Percentiles rank a stretch among this genome's conserved stretches.
Conservation (phyloP, 2,888 invertebrate species). For the Pediacus dermestoides region DNA sequence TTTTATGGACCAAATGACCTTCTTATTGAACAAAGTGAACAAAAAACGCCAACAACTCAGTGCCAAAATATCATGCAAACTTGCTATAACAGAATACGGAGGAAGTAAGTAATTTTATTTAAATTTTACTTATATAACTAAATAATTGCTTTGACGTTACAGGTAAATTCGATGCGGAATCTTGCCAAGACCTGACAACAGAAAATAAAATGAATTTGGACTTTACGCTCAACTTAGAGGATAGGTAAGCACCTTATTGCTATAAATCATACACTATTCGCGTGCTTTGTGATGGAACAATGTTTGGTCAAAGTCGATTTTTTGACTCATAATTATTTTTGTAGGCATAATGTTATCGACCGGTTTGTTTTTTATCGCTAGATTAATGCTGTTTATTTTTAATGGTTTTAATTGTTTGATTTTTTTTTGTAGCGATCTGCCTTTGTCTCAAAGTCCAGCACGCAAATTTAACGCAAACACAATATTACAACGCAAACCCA, state of each 20-base stretch:
- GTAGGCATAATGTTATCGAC: too few relatives aligned
- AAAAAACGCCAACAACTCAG: constrained; percentile 48
- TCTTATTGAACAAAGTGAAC: constrained; percentile 53
- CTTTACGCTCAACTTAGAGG: constrained; percentile 58
- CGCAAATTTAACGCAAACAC: constrained; percentile 43
- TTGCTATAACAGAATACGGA: constrained; percentile 63
- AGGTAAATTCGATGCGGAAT: constrained; percentile 48
- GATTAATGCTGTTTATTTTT: too few relatives aligned
- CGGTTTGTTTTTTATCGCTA: too few relatives aligned
- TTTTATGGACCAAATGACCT: constrained; percentile 57
- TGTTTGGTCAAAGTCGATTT: constrained; percentile 4
- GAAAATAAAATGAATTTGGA: constrained; percentile 60
- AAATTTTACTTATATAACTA: constrained; percentile 11
- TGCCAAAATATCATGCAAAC: constrained; percentile 60
- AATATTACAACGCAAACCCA: constrained; percentile 44
- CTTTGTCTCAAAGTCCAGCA: constrained; percentile 37
- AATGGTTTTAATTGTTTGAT: constrained; percentile 11
- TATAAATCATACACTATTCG: neutral
- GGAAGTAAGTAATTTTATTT: constrained; percentile 47
- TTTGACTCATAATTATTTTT: constrained; percentile 7
- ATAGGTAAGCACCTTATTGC: constrained; percentile 47
- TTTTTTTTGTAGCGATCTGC: constrained; percentile 41
- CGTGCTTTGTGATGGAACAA: constrained; percentile 8
- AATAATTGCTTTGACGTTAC: constrained; percentile 16
- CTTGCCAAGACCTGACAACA: constrained; percentile 41